phyloP scores from a whole-genome alignment of 2,797 vertebrate species.

The Corythornis leucogaster region DNA sequence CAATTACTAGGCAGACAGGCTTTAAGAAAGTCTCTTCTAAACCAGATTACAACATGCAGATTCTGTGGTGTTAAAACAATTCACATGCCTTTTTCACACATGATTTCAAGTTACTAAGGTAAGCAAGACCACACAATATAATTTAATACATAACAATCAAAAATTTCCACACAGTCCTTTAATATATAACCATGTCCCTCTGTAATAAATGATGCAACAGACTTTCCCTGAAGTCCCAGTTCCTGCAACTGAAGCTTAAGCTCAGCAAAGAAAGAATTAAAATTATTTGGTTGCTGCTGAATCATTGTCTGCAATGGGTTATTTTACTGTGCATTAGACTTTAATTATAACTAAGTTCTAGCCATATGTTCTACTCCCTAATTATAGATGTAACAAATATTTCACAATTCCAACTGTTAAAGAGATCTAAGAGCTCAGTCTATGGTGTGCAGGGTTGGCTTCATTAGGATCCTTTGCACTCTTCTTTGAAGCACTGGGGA shows the following conservation, averaged over 20 bases:
- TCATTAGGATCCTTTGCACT: background rate
- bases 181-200: slow-evolving; percentile 18
- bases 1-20: slow-evolving; percentile 38
- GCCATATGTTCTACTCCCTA: slow-evolving; percentile 78
- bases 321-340: slow-evolving; percentile 76
- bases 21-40: slow-evolving; percentile 14
- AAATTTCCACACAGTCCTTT: slow-evolving; percentile 59
- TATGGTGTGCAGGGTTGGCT: background rate
- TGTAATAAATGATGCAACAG: slow-evolving; percentile 56
- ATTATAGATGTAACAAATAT: slow-evolving; percentile 78
- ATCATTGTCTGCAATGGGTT: slow-evolving; percentile 73
- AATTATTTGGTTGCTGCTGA: slow-evolving; percentile 63
- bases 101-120: slow-evolving; percentile 43
- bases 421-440: slow-evolving; percentile 62
- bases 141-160: slow-evolving; percentile 57
- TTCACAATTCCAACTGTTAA: slow-evolving; percentile 75
- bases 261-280: slow-evolving; percentile 66
- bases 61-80: slow-evolving; percentile 36
- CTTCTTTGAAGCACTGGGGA: background rate
- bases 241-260: slow-evolving; percentile 61
- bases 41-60: background rate
- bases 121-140: slow-evolving; percentile 43
- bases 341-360: slow-evolving; percentile 78
- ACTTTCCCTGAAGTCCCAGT: slow-evolving; percentile 54
- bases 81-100: slow-evolving; percentile 38